Conservation (phyloP, 2,113 vertebrate genomes). For the Tenebrosternarchus preto region DNA sequence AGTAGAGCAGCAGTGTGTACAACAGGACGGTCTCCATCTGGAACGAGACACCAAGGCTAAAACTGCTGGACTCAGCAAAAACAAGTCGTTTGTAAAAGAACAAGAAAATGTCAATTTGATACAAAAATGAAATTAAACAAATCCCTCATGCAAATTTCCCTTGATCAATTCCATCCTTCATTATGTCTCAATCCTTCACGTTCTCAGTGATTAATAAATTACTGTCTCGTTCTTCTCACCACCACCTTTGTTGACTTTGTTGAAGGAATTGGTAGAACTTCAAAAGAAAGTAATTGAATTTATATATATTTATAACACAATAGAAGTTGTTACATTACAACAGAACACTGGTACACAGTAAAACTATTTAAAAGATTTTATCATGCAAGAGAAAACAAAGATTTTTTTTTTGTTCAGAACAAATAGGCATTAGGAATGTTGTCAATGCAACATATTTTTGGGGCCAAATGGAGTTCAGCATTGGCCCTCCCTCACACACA, state of each 20-base stretch:
- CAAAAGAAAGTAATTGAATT: background rate
- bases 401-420: background rate
- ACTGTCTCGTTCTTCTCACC: slow-evolving; percentile 22
- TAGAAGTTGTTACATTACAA: background rate
- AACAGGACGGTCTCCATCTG: background rate
- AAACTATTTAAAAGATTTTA: background rate
- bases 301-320: background rate
- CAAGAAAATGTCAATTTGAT: background rate
- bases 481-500: too few relatives aligned
- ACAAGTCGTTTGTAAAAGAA: background rate
- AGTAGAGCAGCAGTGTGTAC: background rate
- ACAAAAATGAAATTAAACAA: background rate
- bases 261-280: background rate
- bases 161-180: slow-evolving; percentile 48
- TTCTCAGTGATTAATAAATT: slow-evolving; percentile 64
- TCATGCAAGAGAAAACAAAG: background rate
- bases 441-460: slow-evolving; percentile 10
- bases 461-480: background rate
- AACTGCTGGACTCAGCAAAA: background rate
- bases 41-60: background rate
- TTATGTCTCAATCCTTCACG: slow-evolving; percentile 49
- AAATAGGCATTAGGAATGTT: slow-evolving; percentile 28
- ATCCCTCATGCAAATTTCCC: slow-evolving; percentile 63
- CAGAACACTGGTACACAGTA: slow-evolving; percentile 16
- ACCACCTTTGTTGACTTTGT: background rate